phyloP scores from a whole-genome alignment of 2,888 invertebrate species.

The Craniophora ligustri region DNA sequence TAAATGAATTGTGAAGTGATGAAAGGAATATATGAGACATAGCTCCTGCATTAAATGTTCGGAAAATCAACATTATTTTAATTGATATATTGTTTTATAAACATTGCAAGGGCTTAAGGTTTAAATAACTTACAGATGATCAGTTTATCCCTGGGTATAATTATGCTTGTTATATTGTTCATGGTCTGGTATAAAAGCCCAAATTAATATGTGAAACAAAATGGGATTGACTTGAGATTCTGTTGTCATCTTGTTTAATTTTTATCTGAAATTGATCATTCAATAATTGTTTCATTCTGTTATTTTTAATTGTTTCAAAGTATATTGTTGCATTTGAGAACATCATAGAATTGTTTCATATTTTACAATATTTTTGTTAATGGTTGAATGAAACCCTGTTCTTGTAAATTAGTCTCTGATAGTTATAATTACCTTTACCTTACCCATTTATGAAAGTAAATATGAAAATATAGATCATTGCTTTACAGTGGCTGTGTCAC shows the following conservation, averaged over 20 bases:
- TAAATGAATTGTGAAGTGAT: slow-evolving; percentile 36
- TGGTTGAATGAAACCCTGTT: background rate
- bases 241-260: background rate
- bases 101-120: background rate
- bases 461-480: slow-evolving; percentile 26
- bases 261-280: too few relatives aligned
- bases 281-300: slow-evolving; percentile 17
- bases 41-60: slow-evolving; percentile 40
- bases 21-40: slow-evolving; percentile 28
- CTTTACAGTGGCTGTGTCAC: slow-evolving; percentile 45
- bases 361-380: background rate
- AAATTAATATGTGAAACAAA: background rate
- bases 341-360: too few relatives aligned
- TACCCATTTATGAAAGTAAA: background rate
- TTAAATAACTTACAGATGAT: too few relatives aligned
- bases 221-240: background rate
- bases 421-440: slow-evolving; percentile 7
- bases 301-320: slow-evolving; percentile 7
- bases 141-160: background rate
- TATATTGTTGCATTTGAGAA: slow-evolving; percentile 7
- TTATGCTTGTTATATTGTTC: too few relatives aligned
- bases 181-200: too few relatives aligned
- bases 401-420: background rate
- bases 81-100: slow-evolving; percentile 8
- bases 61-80: slow-evolving; percentile 12